Conservation (phyloP, 2,113 vertebrate genomes). For the Hippopotamus amphibius region DNA sequence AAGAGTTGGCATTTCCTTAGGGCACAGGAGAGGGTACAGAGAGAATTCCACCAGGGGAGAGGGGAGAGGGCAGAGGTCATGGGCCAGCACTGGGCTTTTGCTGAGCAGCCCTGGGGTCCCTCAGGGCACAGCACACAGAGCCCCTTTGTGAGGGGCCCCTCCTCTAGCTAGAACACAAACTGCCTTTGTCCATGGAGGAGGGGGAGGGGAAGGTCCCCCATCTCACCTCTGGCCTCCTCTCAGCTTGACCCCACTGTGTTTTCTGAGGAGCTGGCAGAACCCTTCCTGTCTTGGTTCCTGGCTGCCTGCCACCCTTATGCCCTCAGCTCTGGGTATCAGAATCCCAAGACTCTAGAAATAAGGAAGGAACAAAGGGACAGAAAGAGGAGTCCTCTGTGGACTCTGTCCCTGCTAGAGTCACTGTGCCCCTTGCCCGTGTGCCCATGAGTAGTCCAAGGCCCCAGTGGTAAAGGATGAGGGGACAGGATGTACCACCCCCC, state of each 20-base stretch:
- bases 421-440: not conserved
- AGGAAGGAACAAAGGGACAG: not conserved
- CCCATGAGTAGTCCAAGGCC: not conserved
- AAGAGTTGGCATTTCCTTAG: conserved; percentile 27
- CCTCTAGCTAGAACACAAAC: conserved; percentile 50
- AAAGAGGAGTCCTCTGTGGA: not conserved
- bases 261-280: not conserved
- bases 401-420: not conserved
- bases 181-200: conserved; percentile 70
- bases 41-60: conserved; percentile 19
- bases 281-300: not conserved
- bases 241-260: conserved; percentile 50
- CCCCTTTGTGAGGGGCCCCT: not conserved
- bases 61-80: conserved; percentile 73
- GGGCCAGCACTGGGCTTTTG: not conserved
- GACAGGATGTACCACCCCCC: not conserved
- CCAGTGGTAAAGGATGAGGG: not conserved
- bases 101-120: conserved; percentile 53
- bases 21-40: conserved; percentile 1
- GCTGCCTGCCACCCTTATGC: not conserved
- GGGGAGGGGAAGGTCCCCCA: not conserved
- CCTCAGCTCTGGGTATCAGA: not conserved
- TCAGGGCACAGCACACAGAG: conserved; percentile 71
- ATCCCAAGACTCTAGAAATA: conserved; percentile 23
- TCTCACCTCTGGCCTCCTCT: conserved; percentile 42